These are phyloP conservation scores for Ophion ventricosus DNA, from an alignment of 2,888 invertebrate species.

Conservation along the genomic window DNA sequence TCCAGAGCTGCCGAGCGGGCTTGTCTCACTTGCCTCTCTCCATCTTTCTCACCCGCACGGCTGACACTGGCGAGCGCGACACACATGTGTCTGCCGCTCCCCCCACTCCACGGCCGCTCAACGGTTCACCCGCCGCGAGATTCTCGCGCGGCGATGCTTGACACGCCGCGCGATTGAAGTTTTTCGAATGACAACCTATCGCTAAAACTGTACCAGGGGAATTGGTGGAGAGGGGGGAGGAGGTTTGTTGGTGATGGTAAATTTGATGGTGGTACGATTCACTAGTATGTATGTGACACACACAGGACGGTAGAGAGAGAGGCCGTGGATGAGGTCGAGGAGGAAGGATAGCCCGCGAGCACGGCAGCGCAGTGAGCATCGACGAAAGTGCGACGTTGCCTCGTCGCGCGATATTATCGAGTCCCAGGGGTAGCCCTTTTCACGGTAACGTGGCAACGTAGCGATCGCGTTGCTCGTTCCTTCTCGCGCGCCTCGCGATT, in stretches of 20 bases:
- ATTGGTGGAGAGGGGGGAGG: too few relatives aligned
- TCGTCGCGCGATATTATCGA: conserved; percentile 44
- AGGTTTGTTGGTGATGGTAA: too few relatives aligned
- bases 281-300: neutral
- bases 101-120: too few relatives aligned
- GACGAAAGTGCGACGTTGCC: conserved; percentile 67
- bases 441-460: conserved; percentile 68
- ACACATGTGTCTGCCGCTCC: too few relatives aligned
- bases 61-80: too few relatives aligned
- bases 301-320: neutral
- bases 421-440: conserved; percentile 67
- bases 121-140: too few relatives aligned
- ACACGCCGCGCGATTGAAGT: conserved; percentile 46
- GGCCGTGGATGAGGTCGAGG: neutral
- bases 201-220: conserved; percentile 63
- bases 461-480: conserved; percentile 47
- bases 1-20: too few relatives aligned
- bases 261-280: neutral
- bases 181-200: conserved; percentile 64
- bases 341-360: neutral
- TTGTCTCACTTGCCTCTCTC: too few relatives aligned
- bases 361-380: neutral
- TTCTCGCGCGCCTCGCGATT: neutral
- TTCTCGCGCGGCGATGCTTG: conserved; percentile 39
- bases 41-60: too few relatives aligned